Percentiles rank a stretch among this genome's conserved stretches.
These are phyloP conservation scores for Austrofundulus limnaeus DNA, from an alignment of 2,113 vertebrate species.

Conservation along the genomic window DNA sequence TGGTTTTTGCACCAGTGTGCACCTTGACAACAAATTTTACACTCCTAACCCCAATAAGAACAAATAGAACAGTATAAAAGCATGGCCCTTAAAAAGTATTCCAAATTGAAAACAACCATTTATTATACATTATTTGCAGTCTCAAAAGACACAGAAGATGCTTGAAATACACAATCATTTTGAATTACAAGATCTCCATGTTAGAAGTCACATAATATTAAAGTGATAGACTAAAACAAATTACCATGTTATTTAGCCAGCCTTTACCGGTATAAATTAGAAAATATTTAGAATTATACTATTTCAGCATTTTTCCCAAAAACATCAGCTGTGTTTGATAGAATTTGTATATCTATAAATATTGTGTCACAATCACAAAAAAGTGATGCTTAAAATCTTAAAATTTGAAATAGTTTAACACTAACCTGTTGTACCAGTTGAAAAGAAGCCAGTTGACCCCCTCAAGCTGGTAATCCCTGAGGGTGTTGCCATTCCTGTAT, in stretches of 20 bases:
- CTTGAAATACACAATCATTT: no score
- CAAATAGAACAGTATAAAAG: constrained; percentile 16
- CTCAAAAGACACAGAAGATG: constrained; percentile 1
- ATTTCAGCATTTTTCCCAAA: no score
- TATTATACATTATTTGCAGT: constrained; percentile 44
- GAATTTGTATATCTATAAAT: no score
- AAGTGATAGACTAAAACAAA: background rate
- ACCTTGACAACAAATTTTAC: constrained; percentile 53
- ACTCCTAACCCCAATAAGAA: constrained; percentile 36
- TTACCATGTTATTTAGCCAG: background rate
- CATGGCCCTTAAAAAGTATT: background rate
- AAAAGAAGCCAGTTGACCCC: constrained; percentile 99
- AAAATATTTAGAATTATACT: background rate
- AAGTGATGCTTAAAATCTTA: background rate
- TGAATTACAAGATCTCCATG: no score
- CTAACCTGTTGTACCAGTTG: constrained; percentile 99
- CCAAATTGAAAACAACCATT: constrained; percentile 13
- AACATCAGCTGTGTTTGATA: no score
- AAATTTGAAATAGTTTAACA: constrained; percentile 1
- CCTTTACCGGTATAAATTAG: background rate
- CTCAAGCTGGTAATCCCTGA: constrained; percentile 99
- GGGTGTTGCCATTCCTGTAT: constrained; percentile 95
- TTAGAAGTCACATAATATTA: no score
- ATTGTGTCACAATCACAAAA: no score
- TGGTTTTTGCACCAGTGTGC: constrained; percentile 26